Evolutionary conservation across 1,140 invertebrate species (phyloP).

Genomic region (Heliconius hewitsoni): DNA sequence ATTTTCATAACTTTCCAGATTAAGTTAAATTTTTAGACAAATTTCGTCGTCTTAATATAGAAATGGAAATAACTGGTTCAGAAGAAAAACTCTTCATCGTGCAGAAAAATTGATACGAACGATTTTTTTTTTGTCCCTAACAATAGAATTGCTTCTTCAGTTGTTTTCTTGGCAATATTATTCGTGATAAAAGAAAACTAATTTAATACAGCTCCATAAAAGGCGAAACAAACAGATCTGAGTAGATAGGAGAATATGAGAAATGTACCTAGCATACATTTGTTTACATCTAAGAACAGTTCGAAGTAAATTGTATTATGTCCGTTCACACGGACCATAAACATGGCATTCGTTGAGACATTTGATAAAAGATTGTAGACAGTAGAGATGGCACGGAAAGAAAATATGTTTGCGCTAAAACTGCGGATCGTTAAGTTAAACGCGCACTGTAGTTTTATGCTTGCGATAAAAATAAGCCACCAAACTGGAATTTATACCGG

Average conservation of each 20-base stretch:
- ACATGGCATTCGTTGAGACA: slow-evolving; percentile 49
- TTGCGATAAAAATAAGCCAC: slow-evolving; percentile 31
- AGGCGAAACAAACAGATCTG: slow-evolving; percentile 12
- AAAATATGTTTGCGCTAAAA: slow-evolving; percentile 52
- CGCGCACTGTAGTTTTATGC: slow-evolving; percentile 40
- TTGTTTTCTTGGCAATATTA: background rate
- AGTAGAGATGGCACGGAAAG: slow-evolving; percentile 34
- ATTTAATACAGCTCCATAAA: slow-evolving; percentile 12
- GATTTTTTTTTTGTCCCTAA: background rate
- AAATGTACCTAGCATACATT: slow-evolving; percentile 20
- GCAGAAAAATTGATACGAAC: background rate
- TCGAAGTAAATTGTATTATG: slow-evolving; percentile 44
- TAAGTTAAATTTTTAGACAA: too few relatives aligned
- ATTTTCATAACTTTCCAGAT: background rate
- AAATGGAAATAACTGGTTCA: too few relatives aligned
- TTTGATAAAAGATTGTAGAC: slow-evolving; percentile 58
- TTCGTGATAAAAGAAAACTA: slow-evolving; percentile 17
- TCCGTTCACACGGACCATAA: slow-evolving; percentile 42
- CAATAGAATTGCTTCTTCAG: background rate
- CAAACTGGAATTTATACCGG: slow-evolving; percentile 25
- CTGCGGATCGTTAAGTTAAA: slow-evolving; percentile 38
- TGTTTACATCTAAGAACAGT: slow-evolving; percentile 30
- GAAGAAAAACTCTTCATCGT: background rate
- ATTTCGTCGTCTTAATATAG: too few relatives aligned
- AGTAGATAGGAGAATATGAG: slow-evolving; percentile 11